Base-by-base conservation (phyloP, 2,797 vertebrate species). In the Sebastes alutus region DNA sequence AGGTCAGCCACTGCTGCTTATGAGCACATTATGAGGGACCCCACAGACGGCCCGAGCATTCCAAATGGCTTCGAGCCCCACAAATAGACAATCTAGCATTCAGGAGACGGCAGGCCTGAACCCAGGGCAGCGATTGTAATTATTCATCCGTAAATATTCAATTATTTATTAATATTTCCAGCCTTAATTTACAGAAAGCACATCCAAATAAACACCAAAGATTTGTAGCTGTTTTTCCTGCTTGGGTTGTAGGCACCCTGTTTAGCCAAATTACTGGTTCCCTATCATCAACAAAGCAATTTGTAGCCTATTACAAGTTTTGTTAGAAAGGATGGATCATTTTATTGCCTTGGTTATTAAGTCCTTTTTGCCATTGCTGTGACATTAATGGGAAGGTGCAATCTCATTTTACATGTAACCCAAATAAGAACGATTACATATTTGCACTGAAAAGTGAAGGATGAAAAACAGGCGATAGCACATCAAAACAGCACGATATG, bases 21-120 rank as follows among this genome's bases (percentile, higher is more conserved):
- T 83, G 78, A 88, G 89, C 72, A 85, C 83, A 86, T 91, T 88
- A 88, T 64, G 74, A 88, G 72, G 20, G 22, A 72, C 62, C 74
- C 70, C 35, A 61, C 7, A 20, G 77, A 84, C 76, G 62, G 72
- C 67, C 74, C 63, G 3, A 77, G 77, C 84, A 83, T 76, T 11
- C n/a, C 75, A 86, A 89, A 88, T 82, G 49, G 68, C 75, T 85
- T 81, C 82, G 59, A 83, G 89, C 56, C 38, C 73, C 64, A 80
- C 75, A 89, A 87, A 89, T 63, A 87, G 81, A 92, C 79, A 87
- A 84, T 90, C 72, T 75, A 38, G 49, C 56, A 84, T 85, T 92
- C 81, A 77, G 78, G 65, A 71, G 38, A 56, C 1, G 11, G 58
- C 55, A 58, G 61, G 56, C 67, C 61, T 77, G 38, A 85, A 72